Evolutionary conservation across 2,113 vertebrate genomes (phyloP).

Genomic region (Rutilus rutilus): DNA sequence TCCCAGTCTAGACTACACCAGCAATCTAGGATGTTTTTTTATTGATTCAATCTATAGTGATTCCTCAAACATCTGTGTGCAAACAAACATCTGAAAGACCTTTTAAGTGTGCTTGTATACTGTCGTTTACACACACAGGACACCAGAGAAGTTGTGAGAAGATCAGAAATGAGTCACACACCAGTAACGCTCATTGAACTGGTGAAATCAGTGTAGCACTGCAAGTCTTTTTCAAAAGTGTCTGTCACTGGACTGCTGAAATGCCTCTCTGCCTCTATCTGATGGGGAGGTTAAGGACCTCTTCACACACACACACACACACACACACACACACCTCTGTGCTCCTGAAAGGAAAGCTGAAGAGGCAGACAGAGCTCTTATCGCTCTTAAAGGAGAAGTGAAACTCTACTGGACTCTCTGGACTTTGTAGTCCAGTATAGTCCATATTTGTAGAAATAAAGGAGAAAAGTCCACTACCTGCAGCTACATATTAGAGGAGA

Average conservation of each 20-base stretch:
- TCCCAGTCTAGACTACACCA: background rate
- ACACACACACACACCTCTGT: conserved; percentile 63
- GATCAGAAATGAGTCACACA: conserved; percentile 72
- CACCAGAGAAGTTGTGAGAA: conserved; percentile 67
- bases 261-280: conserved; percentile 73
- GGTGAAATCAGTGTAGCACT: conserved; percentile 76
- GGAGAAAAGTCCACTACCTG: conserved; percentile 62
- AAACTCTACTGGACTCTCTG: conserved; percentile 74
- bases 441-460: conserved; percentile 73
- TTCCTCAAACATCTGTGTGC: background rate
- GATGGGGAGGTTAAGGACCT: conserved; percentile 82
- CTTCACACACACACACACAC: conserved; percentile 77
- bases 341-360: conserved; percentile 75
- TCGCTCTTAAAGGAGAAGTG: conserved; percentile 77
- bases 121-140: conserved; percentile 30
- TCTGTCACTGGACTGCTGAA: conserved; percentile 73
- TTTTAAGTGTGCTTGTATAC: background rate
- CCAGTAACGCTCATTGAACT: conserved; percentile 69
- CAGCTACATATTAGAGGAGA: background rate
- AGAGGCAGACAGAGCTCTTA: conserved; percentile 80
- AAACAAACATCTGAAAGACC: background rate
- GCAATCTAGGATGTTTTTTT: background rate
- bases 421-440: conserved; percentile 56
- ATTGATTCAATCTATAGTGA: no score
- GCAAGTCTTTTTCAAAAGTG: conserved; percentile 76